Percentiles rank a stretch among this genome's conserved stretches.
Conservation (phyloP, 2,113 vertebrate species). For the Erythrolamprus reginae region DNA sequence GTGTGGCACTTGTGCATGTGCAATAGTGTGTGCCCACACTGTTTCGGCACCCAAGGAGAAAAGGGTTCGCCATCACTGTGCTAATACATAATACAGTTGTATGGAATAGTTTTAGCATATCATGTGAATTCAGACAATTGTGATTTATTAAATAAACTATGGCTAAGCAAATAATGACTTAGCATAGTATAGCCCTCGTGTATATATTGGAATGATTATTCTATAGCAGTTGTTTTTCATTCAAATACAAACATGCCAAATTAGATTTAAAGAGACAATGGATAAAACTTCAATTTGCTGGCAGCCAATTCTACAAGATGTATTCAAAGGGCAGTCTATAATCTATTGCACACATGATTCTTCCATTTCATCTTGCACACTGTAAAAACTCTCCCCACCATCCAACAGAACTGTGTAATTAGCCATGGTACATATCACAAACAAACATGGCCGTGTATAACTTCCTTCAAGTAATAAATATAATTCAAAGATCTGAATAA, state of each 20-base stretch:
- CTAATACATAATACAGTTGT: background rate
- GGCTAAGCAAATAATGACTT: background rate
- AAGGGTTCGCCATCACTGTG: no score
- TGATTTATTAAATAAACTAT: background rate
- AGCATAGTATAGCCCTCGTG: background rate
- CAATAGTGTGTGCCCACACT: no score
- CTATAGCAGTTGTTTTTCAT: constrained; percentile 30
- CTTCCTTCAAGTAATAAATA: background rate
- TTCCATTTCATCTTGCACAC: background rate
- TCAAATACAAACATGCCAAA: constrained; percentile 39
- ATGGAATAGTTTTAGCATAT: background rate
- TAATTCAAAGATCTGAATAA: background rate
- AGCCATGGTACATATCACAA: background rate
- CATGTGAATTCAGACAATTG: background rate
- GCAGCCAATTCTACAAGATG: background rate
- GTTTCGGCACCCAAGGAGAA: no score
- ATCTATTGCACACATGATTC: background rate
- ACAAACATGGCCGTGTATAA: background rate
- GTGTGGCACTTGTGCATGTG: no score
- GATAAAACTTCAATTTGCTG: constrained; percentile 25
- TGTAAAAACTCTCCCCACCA: background rate
- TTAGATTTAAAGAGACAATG: constrained; percentile 47
- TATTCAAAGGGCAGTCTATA: background rate
- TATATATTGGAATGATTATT: background rate
- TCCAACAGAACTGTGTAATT: background rate